Evolutionary conservation across 2,113 vertebrate species (phyloP).

Genomic region (Etheostoma cragini): DNA sequence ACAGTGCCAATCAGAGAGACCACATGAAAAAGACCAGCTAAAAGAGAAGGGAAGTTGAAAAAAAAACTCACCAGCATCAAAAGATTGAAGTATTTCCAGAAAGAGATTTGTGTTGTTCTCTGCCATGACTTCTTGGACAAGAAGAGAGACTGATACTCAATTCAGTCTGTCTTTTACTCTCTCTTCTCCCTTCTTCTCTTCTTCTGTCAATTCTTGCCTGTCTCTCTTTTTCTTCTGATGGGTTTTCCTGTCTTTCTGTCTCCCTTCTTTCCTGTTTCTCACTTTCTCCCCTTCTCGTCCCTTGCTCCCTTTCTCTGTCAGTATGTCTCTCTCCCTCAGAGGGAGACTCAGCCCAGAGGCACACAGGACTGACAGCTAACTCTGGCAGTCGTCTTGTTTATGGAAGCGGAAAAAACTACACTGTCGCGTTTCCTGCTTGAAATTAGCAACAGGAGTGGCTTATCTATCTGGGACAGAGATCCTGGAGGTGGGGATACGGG

Average conservation of each 20-base stretch:
- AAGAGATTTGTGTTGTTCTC: conserved; percentile 84
- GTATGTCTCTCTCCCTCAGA: conserved; percentile 50
- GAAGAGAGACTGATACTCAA: conserved; percentile 55
- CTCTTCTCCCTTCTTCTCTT: conserved; percentile 42
- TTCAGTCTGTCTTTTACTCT: conserved; percentile 46
- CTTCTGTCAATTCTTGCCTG: conserved; percentile 39
- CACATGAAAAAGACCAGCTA: conserved; percentile 48
- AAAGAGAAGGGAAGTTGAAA: conserved; percentile 41
- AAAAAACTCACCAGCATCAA: conserved; percentile 82
- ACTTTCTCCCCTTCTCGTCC: conserved; percentile 62
- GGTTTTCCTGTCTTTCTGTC: conserved; percentile 67
- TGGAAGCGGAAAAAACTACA: conserved; percentile 93
- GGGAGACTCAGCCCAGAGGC: conserved; percentile 67
- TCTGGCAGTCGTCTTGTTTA: conserved; percentile 84
- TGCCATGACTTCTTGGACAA: conserved; percentile 88
- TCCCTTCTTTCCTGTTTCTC: conserved; percentile 65
- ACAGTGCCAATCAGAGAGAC: conserved; percentile 40
- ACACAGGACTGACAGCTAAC: conserved; percentile 70
- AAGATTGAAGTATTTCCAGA: conserved; percentile 80
- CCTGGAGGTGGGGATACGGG: conserved; percentile 83
- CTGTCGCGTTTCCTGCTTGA: conserved; percentile 94
- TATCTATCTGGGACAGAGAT: conserved; percentile 93
- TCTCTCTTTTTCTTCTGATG: conserved; percentile 63
- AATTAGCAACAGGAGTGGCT: conserved; percentile 93
- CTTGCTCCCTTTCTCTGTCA: conserved; percentile 59